Conservation (phyloP, 2,113 vertebrate species). For the Hucho hucho region DNA sequence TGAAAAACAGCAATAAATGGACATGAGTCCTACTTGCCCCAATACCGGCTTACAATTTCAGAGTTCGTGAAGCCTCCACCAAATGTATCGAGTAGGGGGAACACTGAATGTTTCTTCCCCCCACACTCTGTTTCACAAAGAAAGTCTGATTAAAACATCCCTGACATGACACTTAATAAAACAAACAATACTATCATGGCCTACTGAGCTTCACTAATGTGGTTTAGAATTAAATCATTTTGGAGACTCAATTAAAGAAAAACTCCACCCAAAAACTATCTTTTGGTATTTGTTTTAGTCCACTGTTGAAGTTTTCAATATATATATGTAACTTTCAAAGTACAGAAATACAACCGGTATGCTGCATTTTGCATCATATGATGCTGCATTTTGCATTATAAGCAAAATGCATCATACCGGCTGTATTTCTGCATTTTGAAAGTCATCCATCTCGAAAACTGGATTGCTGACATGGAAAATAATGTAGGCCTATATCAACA, state of each 20-base stretch:
- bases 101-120: not conserved
- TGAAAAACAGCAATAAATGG: conserved; percentile 43
- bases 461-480: too few species aligned
- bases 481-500: too few species aligned
- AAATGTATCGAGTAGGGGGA: conserved; percentile 27
- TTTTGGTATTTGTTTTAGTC: too few species aligned
- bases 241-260: conserved; percentile 24
- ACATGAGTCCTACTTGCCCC: not conserved
- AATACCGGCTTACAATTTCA: conserved; percentile 35
- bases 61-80: conserved; percentile 29
- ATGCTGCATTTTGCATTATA: too few species aligned
- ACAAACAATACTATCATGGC: conserved; percentile 37
- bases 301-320: too few species aligned
- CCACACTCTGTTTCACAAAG: not conserved
- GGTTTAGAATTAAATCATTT: conserved; percentile 33
- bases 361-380: too few species aligned
- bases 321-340: too few species aligned
- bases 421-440: too few species aligned
- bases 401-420: too few species aligned
- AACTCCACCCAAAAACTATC: too few species aligned
- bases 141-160: not conserved
- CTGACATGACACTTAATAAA: not conserved
- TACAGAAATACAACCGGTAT: too few species aligned
- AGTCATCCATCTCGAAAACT: too few species aligned
- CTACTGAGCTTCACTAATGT: conserved; percentile 47